phyloP scores from a whole-genome alignment of 2,113 vertebrate species.

The Dipodomys merriami region DNA sequence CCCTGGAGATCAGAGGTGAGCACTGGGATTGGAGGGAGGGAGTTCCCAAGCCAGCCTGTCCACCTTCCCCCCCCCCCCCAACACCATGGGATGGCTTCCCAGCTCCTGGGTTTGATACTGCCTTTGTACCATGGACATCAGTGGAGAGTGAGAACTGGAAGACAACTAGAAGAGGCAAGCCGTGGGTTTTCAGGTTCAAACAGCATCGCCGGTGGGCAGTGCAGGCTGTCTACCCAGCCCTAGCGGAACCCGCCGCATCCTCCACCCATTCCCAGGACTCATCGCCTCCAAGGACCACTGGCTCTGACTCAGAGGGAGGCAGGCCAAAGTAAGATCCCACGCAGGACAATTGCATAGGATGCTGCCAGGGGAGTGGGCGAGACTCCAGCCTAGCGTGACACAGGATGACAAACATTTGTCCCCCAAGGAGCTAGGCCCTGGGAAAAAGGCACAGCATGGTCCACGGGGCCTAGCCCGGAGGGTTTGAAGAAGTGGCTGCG shows the following conservation, averaged over 20 bases:
- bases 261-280: neutral
- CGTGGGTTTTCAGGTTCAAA: neutral
- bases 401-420: neutral
- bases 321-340: conserved; percentile 56
- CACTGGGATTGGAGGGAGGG: fast-evolving
- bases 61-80: too few species aligned
- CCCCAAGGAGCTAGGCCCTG: neutral
- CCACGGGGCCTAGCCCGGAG: fast-evolving
- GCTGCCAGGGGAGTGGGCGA: conserved; percentile 43
- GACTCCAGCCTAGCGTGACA: conserved; percentile 15
- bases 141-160: neutral
- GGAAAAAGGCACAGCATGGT: neutral
- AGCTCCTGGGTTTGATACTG: neutral
- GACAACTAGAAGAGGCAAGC: neutral
- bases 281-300: neutral
- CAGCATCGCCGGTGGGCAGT: neutral
- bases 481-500: neutral
- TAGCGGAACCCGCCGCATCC: too few species aligned
- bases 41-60: neutral
- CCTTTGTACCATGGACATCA: neutral
- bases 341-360: conserved; percentile 70
- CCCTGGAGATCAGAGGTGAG: neutral
- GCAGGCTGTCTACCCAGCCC: too few species aligned
- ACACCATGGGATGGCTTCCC: neutral
- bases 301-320: neutral